These are phyloP conservation scores for Procambarus clarkii DNA, from an alignment of 1,140 invertebrate genomes.

Conservation along the genomic window DNA sequence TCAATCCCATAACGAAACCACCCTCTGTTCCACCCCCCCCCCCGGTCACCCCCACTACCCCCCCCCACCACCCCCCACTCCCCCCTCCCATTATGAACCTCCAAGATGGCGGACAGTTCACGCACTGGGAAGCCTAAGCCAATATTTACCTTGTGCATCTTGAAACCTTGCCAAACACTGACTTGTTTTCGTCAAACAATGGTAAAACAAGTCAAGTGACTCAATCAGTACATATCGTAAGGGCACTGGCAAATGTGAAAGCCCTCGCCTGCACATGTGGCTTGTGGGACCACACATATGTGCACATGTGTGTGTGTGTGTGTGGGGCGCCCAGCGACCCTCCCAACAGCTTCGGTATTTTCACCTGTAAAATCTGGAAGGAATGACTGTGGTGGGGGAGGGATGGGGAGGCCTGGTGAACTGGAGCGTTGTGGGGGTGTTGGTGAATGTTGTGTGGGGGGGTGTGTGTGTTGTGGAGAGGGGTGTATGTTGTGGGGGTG, in stretches of 20 bases:
- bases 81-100: no score
- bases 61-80: not conserved
- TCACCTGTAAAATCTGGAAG: no score
- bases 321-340: no score
- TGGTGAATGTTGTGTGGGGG: not conserved
- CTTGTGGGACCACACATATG: not conserved
- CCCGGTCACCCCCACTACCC: not conserved
- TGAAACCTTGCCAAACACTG: slow-evolving; percentile 43
- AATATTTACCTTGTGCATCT: slow-evolving; percentile 36
- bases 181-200: slow-evolving; percentile 37
- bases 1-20: no score
- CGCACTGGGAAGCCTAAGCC: not conserved
- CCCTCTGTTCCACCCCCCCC: no score
- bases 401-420: no score
- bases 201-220: slow-evolving; percentile 27
- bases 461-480: no score
- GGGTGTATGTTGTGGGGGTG: no score
- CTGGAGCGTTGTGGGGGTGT: not conserved
- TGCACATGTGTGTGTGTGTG: not conserved
- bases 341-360: no score
- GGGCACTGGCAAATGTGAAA: not conserved
- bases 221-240: slow-evolving; percentile 26
- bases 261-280: not conserved
- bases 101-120: not conserved
- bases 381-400: no score